phyloP scores from a whole-genome alignment of 2,113 vertebrate genomes.

The Cyphomyrus discorhynchus region DNA sequence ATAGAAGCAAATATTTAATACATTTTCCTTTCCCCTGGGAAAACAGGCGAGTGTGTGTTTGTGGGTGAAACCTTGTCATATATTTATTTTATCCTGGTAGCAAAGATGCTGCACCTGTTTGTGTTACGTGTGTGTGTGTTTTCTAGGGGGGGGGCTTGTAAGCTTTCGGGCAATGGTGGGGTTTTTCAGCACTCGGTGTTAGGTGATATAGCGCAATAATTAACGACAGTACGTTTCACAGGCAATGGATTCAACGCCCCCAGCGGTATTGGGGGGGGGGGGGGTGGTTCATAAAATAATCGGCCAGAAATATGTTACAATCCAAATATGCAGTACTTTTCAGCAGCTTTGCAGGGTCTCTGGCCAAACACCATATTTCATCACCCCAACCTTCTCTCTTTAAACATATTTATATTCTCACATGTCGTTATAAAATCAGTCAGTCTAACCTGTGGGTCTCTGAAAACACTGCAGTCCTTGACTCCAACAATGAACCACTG shows the following conservation, averaged over 20 bases:
- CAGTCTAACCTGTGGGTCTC: conserved; percentile 10
- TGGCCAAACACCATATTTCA: conserved; percentile 25
- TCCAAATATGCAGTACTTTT: not conserved
- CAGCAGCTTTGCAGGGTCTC: conserved; percentile 2
- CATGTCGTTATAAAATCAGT: conserved; percentile 25
- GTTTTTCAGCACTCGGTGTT: not conserved
- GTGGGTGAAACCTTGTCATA: not conserved
- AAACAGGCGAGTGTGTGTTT: conserved; percentile 25
- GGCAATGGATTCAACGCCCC: not conserved
- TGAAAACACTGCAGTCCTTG: conserved; percentile 27
- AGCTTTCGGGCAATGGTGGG: not conserved
- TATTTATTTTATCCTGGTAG: not conserved
- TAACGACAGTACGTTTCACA: conserved; percentile 11
- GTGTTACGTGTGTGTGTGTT: conserved; percentile 7
- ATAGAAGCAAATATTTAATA: conserved; percentile 39
- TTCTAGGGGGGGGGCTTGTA: not conserved
- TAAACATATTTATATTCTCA: conserved; percentile 36
- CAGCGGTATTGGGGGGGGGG: not conserved
- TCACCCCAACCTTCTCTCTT: conserved; percentile 26
- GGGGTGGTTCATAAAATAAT: conserved; percentile 9
- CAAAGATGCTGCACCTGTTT: conserved; percentile 9
- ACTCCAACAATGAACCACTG: conserved; percentile 5
- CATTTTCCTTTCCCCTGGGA: conserved; percentile 22
- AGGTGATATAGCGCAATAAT: not conserved
- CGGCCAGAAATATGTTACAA: not conserved